Evolutionary conservation across 2,797 vertebrate species (phyloP).

Genomic region (Crypturellus tataupa): DNA sequence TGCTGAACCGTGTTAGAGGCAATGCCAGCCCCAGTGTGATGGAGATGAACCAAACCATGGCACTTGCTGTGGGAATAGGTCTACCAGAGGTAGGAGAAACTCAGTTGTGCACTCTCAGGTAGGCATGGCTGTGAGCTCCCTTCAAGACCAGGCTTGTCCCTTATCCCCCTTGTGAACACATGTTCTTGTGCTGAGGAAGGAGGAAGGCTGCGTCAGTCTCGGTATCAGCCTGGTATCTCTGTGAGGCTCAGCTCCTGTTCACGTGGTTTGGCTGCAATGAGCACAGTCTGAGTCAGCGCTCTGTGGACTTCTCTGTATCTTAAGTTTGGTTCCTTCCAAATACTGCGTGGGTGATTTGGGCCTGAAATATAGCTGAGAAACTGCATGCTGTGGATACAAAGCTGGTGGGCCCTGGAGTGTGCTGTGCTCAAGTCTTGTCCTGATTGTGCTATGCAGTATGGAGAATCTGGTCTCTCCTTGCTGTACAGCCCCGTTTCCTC

Average conservation of each 20-base stretch:
- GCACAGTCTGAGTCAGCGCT: background rate
- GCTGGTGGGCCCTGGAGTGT: fast-evolving
- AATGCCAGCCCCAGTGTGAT: background rate
- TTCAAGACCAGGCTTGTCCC: background rate
- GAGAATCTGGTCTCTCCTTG: background rate
- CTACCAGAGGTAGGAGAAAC: background rate
- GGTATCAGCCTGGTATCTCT: background rate
- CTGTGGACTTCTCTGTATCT: background rate
- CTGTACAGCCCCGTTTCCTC: background rate
- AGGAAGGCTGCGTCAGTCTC: background rate
- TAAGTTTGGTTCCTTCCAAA: background rate
- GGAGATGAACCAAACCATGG: background rate
- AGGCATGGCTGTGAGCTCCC: background rate
- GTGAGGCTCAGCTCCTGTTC: background rate
- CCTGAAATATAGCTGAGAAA: background rate
- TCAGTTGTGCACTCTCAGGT: background rate
- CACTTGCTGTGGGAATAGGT: background rate
- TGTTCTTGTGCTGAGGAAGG: background rate
- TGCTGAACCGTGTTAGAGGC: background rate
- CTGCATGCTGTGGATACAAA: background rate
- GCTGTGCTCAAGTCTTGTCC: background rate
- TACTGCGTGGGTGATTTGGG: background rate
- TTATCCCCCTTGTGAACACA: background rate
- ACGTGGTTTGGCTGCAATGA: background rate
- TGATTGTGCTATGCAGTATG: background rate